phyloP scores from a whole-genome alignment of 2,797 vertebrate species.

The Gymnothorax javanicus region DNA sequence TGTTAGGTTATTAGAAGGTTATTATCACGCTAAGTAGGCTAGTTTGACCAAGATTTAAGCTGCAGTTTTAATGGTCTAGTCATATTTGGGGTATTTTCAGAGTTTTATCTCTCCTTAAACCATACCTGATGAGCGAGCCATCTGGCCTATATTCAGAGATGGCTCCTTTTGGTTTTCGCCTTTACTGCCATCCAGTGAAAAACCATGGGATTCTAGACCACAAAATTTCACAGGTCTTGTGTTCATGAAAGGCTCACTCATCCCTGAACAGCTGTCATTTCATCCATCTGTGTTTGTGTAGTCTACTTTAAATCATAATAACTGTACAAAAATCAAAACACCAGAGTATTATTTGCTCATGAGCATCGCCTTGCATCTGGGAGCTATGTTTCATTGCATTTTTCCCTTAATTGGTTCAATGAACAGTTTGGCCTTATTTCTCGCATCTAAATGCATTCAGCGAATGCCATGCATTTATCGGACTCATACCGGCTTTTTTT shows the following conservation, averaged over 20 bases:
- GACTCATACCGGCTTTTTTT: not conserved
- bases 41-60: too few species aligned
- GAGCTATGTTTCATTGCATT: not conserved
- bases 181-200: not conserved
- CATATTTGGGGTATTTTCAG: too few species aligned
- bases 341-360: not conserved
- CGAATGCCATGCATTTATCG: not conserved
- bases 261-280: not conserved
- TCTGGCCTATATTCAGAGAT: not conserved
- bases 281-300: not conserved
- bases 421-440: too few species aligned
- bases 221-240: not conserved
- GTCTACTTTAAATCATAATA: too few species aligned
- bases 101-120: too few species aligned
- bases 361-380: not conserved
- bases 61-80: too few species aligned
- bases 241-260: not conserved
- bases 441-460: not conserved
- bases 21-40: too few species aligned
- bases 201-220: not conserved
- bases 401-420: too few species aligned
- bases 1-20: too few species aligned
- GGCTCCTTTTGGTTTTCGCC: not conserved
- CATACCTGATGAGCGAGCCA: too few species aligned
- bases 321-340: too few species aligned